Conservation (phyloP, 2,113 vertebrate species). For the Rallus limicola region DNA sequence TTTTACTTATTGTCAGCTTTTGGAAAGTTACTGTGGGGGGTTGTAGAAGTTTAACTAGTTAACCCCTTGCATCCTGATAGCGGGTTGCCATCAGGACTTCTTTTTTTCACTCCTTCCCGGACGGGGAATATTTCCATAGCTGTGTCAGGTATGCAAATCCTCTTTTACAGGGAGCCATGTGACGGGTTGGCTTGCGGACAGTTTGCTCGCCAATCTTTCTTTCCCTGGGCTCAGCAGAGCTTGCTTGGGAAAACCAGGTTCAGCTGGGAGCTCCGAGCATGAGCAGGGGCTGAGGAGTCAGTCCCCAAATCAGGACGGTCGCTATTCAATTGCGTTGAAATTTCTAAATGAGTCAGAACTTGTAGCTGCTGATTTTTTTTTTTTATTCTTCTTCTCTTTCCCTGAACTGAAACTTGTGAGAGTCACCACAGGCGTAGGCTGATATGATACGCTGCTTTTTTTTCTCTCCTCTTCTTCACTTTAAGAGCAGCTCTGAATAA, state of each 20-base stretch:
- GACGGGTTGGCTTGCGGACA: constrained; percentile 31
- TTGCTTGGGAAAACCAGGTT: background rate
- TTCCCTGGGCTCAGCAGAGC: background rate
- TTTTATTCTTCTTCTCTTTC: background rate
- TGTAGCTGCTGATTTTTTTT: constrained; percentile 18
- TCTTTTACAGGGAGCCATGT: constrained; percentile 65
- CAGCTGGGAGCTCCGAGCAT: background rate
- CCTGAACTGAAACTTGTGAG: constrained; percentile 62
- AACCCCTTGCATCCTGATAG: constrained; percentile 74
- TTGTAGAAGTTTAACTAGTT: constrained; percentile 85
- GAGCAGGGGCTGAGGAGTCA: background rate
- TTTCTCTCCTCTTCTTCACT: background rate
- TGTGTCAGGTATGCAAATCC: constrained; percentile 70
- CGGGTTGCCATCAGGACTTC: background rate
- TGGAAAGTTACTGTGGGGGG: constrained; percentile 79
- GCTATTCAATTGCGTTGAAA: constrained; percentile 18
- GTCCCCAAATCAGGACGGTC: constrained; percentile 2
- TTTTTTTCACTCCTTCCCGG: background rate
- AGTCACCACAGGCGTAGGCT: constrained; percentile 53
- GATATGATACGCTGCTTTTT: constrained; percentile 19
- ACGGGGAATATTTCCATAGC: constrained; percentile 45
- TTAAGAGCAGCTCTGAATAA: constrained; percentile 39
- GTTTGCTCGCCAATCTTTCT: constrained; percentile 21
- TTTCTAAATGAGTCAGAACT: constrained; percentile 42
- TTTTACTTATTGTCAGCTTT: constrained; percentile 86